phyloP scores from a whole-genome alignment of 2,888 invertebrate species.

The Eupelmus urozonus region DNA sequence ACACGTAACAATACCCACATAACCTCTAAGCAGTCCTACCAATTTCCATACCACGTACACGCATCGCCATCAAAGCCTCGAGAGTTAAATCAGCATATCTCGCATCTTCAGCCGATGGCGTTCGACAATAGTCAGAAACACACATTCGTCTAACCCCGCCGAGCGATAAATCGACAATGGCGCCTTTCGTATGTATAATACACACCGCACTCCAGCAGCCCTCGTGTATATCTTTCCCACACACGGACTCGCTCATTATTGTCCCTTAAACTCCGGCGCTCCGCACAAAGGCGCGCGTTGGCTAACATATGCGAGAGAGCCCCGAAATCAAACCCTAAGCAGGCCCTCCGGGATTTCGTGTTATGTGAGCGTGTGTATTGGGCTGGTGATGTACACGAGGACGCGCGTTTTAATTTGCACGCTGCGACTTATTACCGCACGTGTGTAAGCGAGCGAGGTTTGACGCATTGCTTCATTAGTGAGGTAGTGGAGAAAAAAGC shows the following conservation, averaged over 20 bases:
- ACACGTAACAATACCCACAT: neutral
- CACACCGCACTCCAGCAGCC: neutral
- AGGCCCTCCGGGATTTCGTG: slow-evolving; percentile 62
- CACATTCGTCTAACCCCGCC: neutral
- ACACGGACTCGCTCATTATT: slow-evolving; percentile 66
- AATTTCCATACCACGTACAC: slow-evolving; percentile 23
- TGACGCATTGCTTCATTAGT: slow-evolving; percentile 58
- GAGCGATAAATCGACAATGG: neutral
- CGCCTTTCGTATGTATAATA: neutral
- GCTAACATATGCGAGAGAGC: slow-evolving; percentile 59
- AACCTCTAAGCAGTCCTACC: neutral
- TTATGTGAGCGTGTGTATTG: neutral
- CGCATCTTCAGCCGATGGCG: slow-evolving; percentile 38
- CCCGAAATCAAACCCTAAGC: slow-evolving; percentile 67
- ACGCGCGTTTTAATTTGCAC: slow-evolving; percentile 48
- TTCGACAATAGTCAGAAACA: slow-evolving; percentile 26
- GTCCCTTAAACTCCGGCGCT: slow-evolving; percentile 63
- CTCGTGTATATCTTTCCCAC: slow-evolving; percentile 70
- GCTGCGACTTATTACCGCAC: slow-evolving; percentile 47
- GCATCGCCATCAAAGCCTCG: slow-evolving; percentile 15
- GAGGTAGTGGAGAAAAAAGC: neutral
- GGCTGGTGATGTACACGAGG: neutral
- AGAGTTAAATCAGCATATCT: slow-evolving; percentile 43
- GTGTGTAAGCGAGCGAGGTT: too few relatives aligned
- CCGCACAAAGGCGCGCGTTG: slow-evolving; percentile 61